Percentiles rank a stretch among this genome's conserved stretches.
These are phyloP conservation scores for Glossophaga mutica DNA, from an alignment of 2,797 vertebrate genomes.

Conservation along the genomic window DNA sequence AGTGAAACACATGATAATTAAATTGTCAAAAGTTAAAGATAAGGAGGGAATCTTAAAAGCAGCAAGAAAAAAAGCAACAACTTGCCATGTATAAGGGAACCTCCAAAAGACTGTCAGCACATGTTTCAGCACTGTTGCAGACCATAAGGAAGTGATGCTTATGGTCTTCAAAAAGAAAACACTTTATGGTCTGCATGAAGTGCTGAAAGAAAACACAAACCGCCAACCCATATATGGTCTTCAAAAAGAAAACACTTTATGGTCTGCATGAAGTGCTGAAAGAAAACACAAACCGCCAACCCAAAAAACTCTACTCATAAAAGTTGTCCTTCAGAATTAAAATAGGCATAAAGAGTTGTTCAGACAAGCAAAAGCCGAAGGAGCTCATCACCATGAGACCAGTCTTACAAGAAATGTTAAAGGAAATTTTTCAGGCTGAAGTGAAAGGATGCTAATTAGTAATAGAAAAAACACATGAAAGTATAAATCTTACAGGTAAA, in stretches of 20 bases:
- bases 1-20: not conserved
- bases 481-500: not conserved
- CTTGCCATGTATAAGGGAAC: not conserved
- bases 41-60: not conserved
- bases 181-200: too few species aligned
- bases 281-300: not conserved
- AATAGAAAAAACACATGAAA: not conserved
- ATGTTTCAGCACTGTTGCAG: not conserved
- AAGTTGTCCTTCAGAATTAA: not conserved
- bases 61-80: not conserved
- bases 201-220: too few species aligned
- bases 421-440: not conserved
- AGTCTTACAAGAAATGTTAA: not conserved
- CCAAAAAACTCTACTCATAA: not conserved
- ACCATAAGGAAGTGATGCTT: not conserved
- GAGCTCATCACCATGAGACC: not conserved
- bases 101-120: not conserved
- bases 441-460: not conserved
- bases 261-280: not conserved
- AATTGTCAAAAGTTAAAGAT: not conserved
- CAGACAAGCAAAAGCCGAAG: not conserved
- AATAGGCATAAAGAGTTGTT: not conserved
- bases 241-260: too few species aligned
- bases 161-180: too few species aligned
- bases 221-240: too few species aligned